Percentiles rank a stretch among this genome's conserved stretches.
Conservation (phyloP, 1,140 invertebrate genomes). For the Caenorhabditis briggsae region DNA sequence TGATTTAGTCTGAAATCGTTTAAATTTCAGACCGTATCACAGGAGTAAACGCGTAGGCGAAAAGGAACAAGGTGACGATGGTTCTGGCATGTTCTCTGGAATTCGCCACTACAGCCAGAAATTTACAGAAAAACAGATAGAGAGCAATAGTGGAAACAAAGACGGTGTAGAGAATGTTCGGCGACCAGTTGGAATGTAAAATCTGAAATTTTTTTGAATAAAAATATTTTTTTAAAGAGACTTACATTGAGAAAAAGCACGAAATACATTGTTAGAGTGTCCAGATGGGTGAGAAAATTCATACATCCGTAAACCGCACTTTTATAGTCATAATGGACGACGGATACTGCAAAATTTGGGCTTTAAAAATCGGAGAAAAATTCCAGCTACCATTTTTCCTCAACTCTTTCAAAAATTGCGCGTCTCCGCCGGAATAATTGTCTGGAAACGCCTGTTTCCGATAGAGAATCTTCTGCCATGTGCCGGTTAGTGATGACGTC, state of each 20-base stretch:
- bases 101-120: background rate
- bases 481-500: background rate
- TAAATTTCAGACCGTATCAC: no score
- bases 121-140: constrained; percentile 32
- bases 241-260: constrained; percentile 84
- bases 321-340: constrained; percentile 83
- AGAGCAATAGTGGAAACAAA: background rate
- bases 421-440: constrained; percentile 87
- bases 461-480: constrained; percentile 91
- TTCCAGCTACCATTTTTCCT: constrained; percentile 83
- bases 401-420: constrained; percentile 86
- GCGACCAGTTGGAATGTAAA: constrained; percentile 56
- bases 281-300: constrained; percentile 84
- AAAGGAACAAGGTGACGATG: constrained; percentile 67
- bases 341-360: constrained; percentile 80
- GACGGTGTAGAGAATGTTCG: constrained; percentile 58
- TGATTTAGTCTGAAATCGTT: no score
- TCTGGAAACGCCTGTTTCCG: constrained; percentile 88
- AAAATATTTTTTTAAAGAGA: constrained; percentile 78
- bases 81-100: constrained; percentile 66
- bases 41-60: constrained; percentile 75
- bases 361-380: constrained; percentile 62
- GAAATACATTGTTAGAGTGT: constrained; percentile 85
- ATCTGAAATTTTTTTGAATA: constrained; percentile 65
- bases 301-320: constrained; percentile 85